Evolutionary conservation across 2,113 vertebrate genomes (phyloP).

Genomic region (Atrichornis clamosus): DNA sequence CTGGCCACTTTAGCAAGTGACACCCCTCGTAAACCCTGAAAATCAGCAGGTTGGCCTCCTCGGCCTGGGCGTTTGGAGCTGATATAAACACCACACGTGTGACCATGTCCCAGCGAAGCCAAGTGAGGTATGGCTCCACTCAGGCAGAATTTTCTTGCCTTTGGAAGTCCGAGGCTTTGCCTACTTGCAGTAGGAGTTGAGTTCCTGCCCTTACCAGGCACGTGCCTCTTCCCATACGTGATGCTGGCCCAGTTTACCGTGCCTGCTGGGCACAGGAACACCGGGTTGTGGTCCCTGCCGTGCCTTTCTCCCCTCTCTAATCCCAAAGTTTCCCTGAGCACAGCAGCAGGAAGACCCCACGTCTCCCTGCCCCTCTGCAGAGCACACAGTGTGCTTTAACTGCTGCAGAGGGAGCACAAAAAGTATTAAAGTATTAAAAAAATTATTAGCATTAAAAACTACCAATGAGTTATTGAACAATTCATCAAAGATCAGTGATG

Average conservation of each 20-base stretch:
- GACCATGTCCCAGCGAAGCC: not conserved
- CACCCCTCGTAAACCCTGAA: not conserved
- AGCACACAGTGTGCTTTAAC: not conserved
- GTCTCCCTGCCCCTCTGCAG: not conserved
- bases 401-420: not conserved
- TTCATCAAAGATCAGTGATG: not conserved
- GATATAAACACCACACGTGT: not conserved
- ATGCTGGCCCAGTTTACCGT: not conserved
- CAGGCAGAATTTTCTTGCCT: not conserved
- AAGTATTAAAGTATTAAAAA: not conserved
- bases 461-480: not conserved
- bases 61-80: not conserved
- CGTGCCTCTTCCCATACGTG: fast-evolving
- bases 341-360: not conserved
- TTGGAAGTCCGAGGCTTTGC: not conserved
- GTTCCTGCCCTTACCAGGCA: not conserved
- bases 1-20: not conserved
- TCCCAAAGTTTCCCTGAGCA: not conserved
- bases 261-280: not conserved
- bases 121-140: fast-evolving
- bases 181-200: not conserved
- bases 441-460: not conserved
- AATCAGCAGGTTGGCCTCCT: not conserved
- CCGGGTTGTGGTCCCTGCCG: fast-evolving
- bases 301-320: not conserved